phyloP scores from a whole-genome alignment of 2,113 vertebrate genomes.

The Acanthisitta chloris region DNA sequence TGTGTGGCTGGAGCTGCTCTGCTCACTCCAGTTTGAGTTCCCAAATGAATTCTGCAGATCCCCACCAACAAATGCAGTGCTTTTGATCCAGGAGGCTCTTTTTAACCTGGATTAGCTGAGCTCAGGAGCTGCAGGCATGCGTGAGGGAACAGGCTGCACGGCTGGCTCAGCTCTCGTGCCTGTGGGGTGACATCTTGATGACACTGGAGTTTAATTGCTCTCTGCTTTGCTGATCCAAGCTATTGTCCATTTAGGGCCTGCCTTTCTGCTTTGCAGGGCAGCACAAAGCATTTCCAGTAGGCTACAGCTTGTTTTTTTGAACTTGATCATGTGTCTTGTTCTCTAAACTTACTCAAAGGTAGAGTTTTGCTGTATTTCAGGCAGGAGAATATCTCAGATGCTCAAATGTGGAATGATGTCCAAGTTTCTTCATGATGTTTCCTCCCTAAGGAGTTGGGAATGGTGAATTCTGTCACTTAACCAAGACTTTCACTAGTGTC shows the following conservation, averaged over 20 bases:
- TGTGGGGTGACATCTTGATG: constrained; percentile 47
- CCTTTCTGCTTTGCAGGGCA: neutral
- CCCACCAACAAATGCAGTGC: accelerated
- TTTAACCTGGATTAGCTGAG: neutral
- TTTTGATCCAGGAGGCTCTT: neutral
- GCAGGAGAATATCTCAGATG: accelerated
- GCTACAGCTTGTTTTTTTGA: neutral
- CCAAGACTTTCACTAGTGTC: neutral
- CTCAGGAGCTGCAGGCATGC: constrained; percentile 1
- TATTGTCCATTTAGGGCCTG: neutral
- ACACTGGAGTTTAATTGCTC: constrained; percentile 35
- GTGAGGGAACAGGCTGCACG: neutral
- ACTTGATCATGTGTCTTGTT: neutral
- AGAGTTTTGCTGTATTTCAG: accelerated
- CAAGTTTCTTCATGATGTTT: accelerated
- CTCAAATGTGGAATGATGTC: neutral
- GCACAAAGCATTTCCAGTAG: neutral
- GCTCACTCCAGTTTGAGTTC: accelerated
- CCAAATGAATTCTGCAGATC: neutral
- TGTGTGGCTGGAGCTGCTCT: accelerated
- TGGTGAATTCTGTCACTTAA: neutral
- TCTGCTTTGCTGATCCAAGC: constrained; percentile 29
- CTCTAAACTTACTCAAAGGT: neutral
- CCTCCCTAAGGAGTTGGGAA: neutral
- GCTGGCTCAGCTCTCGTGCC: constrained; percentile 41